Percentiles rank a stretch among this genome's conserved stretches.
Evolutionary conservation across 1,140 invertebrate species (phyloP).

Genomic region (silkworm (Bombyx mori)): ASM3026992v2 NC_085132.1:5302001-5302500

Average conservation of each 20-base stretch:
- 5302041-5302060: too few relatives aligned
- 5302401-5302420: too few relatives aligned
- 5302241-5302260: slow-evolving; percentile 29
- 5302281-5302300: slow-evolving; percentile 37
- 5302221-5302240: slow-evolving; percentile 41
- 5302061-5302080: too few relatives aligned
- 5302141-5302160: slow-evolving; percentile 58
- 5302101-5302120: background rate
- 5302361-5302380: too few relatives aligned
- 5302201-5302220: slow-evolving; percentile 64
- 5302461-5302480: too few relatives aligned
- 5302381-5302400: too few relatives aligned
- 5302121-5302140: slow-evolving; percentile 27
- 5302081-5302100: background rate
- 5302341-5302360: too few relatives aligned
- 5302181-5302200: slow-evolving; percentile 61
- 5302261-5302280: slow-evolving; percentile 28
- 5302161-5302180: slow-evolving; percentile 54
- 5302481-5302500: too few relatives aligned
- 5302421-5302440: too few relatives aligned
- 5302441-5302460: too few relatives aligned
- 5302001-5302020: too few relatives aligned
- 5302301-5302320: slow-evolving; percentile 58
- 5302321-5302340: slow-evolving; percentile 55
- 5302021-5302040: too few relatives aligned